A percentile compares a stretch with the other conserved stretches of the same genome.
Conservation (phyloP, 1,140 invertebrate genomes). For the Cherax destructor region DNA sequence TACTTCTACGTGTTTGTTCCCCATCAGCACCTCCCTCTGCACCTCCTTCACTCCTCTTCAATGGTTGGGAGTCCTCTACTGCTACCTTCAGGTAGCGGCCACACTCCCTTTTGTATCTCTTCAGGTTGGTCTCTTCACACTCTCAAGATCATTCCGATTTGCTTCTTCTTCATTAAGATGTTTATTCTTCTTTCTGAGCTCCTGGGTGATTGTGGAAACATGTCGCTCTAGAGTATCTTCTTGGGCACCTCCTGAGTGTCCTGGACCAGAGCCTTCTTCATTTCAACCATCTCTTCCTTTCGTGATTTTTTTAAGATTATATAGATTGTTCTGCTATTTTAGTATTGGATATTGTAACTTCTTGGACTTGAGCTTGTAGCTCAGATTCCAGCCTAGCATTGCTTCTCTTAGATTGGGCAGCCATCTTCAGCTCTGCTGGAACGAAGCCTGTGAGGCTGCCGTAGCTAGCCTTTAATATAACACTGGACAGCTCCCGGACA, state of each 20-base stretch:
- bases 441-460: too few species aligned
- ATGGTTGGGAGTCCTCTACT: conserved; percentile 53
- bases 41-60: conserved; percentile 50
- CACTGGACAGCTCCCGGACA: too few species aligned
- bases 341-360: conserved; percentile 39
- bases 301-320: neutral
- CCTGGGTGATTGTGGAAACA: conserved; percentile 38
- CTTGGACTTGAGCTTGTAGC: conserved; percentile 51
- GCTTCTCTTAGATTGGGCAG: too few species aligned
- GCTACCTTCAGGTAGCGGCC: conserved; percentile 55
- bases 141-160: conserved; percentile 47
- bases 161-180: conserved; percentile 30
- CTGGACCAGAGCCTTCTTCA: conserved; percentile 9
- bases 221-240: conserved; percentile 43
- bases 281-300: conserved; percentile 12
- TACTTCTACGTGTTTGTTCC: conserved; percentile 17
- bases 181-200: conserved; percentile 49
- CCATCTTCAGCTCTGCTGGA: too few species aligned
- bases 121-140: conserved; percentile 68
- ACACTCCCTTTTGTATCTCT: conserved; percentile 71
- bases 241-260: conserved; percentile 20
- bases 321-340: conserved; percentile 13
- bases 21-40: conserved; percentile 29
- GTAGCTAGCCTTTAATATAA: too few species aligned
- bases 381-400: conserved; percentile 17